Percentiles rank a stretch among this genome's conserved stretches.
These are phyloP conservation scores for Rhynchopsitta pachyrhyncha DNA, from an alignment of 2,113 vertebrate species.

Conservation along the genomic window DNA sequence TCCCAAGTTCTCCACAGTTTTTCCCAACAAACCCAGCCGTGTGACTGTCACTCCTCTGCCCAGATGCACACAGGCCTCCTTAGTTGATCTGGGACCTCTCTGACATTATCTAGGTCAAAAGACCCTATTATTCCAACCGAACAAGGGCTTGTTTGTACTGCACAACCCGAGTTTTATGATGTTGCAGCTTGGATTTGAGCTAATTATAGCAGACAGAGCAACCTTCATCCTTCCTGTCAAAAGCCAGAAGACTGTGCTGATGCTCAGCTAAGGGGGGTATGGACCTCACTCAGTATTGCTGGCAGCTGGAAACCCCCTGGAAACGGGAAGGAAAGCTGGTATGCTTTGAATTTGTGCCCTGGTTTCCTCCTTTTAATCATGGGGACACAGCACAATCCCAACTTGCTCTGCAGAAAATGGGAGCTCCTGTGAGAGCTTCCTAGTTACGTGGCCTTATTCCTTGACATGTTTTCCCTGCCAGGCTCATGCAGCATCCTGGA, in stretches of 20 bases:
- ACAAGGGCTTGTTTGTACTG: neutral
- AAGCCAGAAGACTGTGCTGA: neutral
- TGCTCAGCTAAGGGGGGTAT: neutral
- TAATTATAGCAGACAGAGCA: constrained; percentile 9
- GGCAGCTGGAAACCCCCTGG: neutral
- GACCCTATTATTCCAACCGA: neutral
- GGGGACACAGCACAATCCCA: neutral
- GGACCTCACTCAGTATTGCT: rapidly evolving
- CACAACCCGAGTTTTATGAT: neutral
- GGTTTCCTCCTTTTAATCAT: neutral
- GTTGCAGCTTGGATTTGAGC: neutral
- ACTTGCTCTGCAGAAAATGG: neutral
- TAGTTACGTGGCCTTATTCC: neutral
- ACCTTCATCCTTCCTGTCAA: neutral
- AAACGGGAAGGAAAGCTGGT: neutral
- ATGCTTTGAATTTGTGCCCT: neutral
- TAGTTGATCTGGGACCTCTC: neutral
- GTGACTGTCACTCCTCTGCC: neutral
- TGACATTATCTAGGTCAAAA: neutral
- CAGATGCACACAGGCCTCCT: neutral
- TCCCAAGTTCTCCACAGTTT: rapidly evolving
- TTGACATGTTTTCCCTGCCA: neutral
- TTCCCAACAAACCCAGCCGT: neutral
- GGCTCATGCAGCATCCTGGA: neutral
- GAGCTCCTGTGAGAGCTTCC: neutral